These are phyloP conservation scores for Aplochiton taeniatus DNA, from an alignment of 2,797 vertebrate genomes.

Conservation along the genomic window DNA sequence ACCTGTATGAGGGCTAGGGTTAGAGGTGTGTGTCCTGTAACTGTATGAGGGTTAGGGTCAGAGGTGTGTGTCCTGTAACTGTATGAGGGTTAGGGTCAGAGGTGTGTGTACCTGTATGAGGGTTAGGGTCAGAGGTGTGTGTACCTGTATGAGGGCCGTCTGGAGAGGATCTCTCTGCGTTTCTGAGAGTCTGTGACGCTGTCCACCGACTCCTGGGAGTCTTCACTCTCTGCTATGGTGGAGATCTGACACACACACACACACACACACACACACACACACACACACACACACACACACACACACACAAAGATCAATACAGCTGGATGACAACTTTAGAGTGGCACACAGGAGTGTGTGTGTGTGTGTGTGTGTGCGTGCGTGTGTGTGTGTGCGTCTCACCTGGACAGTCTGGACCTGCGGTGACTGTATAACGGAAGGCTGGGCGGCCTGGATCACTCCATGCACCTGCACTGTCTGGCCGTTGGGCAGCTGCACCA, in stretches of 20 bases:
- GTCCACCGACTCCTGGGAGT: slow-evolving; percentile 97
- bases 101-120: too few relatives aligned
- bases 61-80: too few relatives aligned
- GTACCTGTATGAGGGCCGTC: slow-evolving; percentile 94
- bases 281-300: slow-evolving; percentile 2
- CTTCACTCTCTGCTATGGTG: slow-evolving; percentile 97
- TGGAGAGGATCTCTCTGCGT: slow-evolving; percentile 94
- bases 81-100: too few relatives aligned
- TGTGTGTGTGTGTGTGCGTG: slow-evolving; percentile 8
- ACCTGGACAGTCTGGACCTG: slow-evolving; percentile 96
- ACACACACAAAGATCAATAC: not conserved
- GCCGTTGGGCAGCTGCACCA: slow-evolving; percentile 95
- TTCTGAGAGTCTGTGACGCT: slow-evolving; percentile 97
- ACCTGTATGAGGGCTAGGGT: too few relatives aligned
- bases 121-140: too few relatives aligned
- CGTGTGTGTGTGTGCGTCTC: slow-evolving; percentile 36
- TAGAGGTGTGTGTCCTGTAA: too few relatives aligned
- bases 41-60: too few relatives aligned
- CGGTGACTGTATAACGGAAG: slow-evolving; percentile 95
- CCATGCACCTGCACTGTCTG: slow-evolving; percentile 97
- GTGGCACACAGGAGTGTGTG: not conserved
- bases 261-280: too few relatives aligned
- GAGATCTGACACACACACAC: slow-evolving; percentile 81
- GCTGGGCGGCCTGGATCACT: slow-evolving; percentile 95
- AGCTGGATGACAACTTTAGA: not conserved